phyloP scores from a whole-genome alignment of 2,888 invertebrate species.

The Latrodectus elegans region DNA sequence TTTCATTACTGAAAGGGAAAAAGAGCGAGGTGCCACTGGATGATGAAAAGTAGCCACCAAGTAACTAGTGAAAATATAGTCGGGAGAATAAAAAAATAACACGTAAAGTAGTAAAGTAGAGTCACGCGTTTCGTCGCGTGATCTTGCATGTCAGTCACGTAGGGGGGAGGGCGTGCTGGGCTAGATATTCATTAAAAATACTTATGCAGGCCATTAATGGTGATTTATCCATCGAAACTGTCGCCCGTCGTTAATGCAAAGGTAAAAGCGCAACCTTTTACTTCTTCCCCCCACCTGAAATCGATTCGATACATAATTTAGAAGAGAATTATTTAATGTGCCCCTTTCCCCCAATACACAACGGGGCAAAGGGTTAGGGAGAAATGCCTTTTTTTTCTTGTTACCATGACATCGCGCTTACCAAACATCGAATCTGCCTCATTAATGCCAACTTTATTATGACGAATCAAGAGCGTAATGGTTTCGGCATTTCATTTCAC shows the following conservation, averaged over 20 bases:
- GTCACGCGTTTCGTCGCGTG: conserved; percentile 63
- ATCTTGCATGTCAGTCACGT: conserved; percentile 60
- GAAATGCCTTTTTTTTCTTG: conserved; percentile 1
- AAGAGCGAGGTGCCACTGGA: background rate
- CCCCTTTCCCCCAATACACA: conserved; percentile 7
- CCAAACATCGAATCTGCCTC: conserved; percentile 60
- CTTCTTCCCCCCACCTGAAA: conserved; percentile 27
- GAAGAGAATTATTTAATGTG: conserved; percentile 69
- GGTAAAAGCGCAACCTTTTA: conserved; percentile 61
- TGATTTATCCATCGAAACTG: conserved; percentile 70
- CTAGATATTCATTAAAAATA: conserved; percentile 69
- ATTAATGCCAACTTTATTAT: conserved; percentile 65
- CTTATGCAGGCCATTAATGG: conserved; percentile 69
- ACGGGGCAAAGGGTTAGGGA: conserved; percentile 58
- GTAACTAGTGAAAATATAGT: conserved; percentile 20
- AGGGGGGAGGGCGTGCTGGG: conserved; percentile 45
- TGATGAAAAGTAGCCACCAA: background rate
- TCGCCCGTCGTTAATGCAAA: conserved; percentile 67
- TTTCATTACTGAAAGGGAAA: conserved; percentile 9
- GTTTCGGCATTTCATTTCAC: background rate
- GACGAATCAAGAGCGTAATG: conserved; percentile 53
- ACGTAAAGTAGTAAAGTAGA: conserved; percentile 33
- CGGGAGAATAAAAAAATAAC: background rate
- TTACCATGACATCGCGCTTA: conserved; percentile 54
- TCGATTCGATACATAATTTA: conserved; percentile 69